phyloP scores from a whole-genome alignment of 2,797 vertebrate species.

The Chiroxiphia lanceolata region DNA sequence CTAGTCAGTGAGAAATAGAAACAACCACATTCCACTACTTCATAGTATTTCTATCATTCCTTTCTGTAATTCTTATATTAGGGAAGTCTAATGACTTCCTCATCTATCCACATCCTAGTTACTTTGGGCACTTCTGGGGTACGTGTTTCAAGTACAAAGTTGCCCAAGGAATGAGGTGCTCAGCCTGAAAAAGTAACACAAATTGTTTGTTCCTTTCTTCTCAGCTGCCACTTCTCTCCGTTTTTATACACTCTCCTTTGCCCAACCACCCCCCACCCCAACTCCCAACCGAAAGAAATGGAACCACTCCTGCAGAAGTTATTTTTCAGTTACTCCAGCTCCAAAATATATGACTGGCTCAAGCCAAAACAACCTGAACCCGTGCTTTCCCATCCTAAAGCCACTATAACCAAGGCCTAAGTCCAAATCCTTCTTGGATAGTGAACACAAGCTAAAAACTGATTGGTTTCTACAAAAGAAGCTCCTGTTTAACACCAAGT shows the following conservation, averaged over 20 bases:
- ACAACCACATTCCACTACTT: slow-evolving; percentile 53
- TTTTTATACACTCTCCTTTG: background rate
- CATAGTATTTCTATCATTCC: slow-evolving; percentile 18
- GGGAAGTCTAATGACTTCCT: background rate
- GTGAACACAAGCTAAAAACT: background rate
- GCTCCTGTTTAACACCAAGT: background rate
- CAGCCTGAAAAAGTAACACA: background rate
- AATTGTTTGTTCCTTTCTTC: background rate
- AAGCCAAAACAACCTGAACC: background rate
- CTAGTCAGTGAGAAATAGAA: slow-evolving; percentile 42
- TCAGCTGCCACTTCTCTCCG: background rate
- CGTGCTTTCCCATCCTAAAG: background rate
- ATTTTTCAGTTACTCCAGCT: background rate
- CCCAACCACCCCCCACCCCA: background rate
- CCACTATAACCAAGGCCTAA: background rate
- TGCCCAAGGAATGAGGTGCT: background rate
- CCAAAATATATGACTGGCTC: background rate
- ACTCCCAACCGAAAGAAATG: background rate
- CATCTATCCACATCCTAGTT: background rate
- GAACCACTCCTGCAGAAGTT: background rate
- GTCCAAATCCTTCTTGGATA: background rate
- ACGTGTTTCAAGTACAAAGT: background rate
- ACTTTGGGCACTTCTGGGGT: background rate
- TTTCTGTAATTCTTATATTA: background rate
- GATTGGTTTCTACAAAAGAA: background rate